phyloP scores from a whole-genome alignment of 2,797 vertebrate species.

The Ctenopoma multispine region DNA sequence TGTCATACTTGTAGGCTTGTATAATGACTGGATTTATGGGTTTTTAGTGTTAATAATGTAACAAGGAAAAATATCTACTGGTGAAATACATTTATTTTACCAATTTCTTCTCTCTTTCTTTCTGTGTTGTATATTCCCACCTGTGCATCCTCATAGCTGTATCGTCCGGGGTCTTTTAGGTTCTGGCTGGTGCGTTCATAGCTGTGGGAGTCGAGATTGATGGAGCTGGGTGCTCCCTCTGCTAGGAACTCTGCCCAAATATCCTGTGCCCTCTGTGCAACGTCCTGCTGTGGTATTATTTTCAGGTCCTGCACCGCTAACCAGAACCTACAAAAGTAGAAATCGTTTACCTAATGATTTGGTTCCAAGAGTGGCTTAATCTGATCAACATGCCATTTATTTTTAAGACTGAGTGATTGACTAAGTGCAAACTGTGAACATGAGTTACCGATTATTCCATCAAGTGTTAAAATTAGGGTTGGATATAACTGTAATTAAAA shows the following conservation, averaged over 20 bases:
- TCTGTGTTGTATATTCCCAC: slow-evolving; percentile 63
- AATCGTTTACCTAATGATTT: neutral
- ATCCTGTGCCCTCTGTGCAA: slow-evolving; percentile 90
- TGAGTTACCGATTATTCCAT: no score
- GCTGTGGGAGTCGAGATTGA: slow-evolving; percentile 98
- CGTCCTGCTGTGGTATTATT: slow-evolving; percentile 92
- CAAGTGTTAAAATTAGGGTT: no score
- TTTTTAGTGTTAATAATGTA: neutral
- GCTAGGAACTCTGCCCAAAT: slow-evolving; percentile 99
- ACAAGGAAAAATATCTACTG: neutral
- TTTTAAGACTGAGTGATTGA: neutral
- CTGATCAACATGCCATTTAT: neutral
- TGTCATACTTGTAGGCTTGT: neutral
- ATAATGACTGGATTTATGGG: neutral
- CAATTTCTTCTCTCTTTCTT: neutral
- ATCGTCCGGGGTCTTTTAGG: slow-evolving; percentile 95
- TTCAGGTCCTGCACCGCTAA: slow-evolving; percentile 96
- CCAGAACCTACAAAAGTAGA: slow-evolving; percentile 89
- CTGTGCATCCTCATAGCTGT: slow-evolving; percentile 98
- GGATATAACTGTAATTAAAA: no score
- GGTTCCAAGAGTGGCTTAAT: neutral
- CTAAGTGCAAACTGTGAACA: no score
- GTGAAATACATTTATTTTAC: no score
- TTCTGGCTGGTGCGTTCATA: slow-evolving; percentile 98
- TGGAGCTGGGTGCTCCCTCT: slow-evolving; percentile 94